Evolutionary conservation across 2,888 invertebrate genomes (phyloP).

Genomic region (Mimachlamys varia): DNA sequence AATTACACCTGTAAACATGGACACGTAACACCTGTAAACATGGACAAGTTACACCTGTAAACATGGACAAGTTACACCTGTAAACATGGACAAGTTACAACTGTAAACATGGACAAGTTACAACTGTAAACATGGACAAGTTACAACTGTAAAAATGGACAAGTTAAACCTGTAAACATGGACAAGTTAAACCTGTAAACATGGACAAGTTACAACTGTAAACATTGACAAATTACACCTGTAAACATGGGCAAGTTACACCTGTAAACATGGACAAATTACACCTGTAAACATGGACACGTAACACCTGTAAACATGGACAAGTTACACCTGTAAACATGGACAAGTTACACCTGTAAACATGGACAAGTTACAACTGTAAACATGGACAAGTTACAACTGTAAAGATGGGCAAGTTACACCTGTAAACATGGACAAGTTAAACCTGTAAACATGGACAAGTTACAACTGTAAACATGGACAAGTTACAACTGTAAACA

Average conservation of each 20-base stretch:
- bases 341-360: constrained; percentile 85
- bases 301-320: constrained; percentile 83
- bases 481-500: constrained; percentile 85
- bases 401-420: constrained; percentile 56
- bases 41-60: not conserved
- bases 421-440: constrained; percentile 85
- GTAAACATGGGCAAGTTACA: constrained; percentile 87
- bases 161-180: constrained; percentile 85
- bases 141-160: constrained; percentile 81
- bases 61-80: constrained; percentile 87
- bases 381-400: constrained; percentile 88
- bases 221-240: constrained; percentile 37
- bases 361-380: not conserved
- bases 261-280: constrained; percentile 76
- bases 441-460: constrained; percentile 82
- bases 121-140: constrained; percentile 81
- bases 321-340: constrained; percentile 72
- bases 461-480: constrained; percentile 80
- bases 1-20: constrained; percentile 80
- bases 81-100: constrained; percentile 41
- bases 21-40: constrained; percentile 85
- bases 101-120: constrained; percentile 86
- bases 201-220: constrained; percentile 86
- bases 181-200: not conserved
- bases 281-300: constrained; percentile 84